A percentile compares a stretch with the other conserved stretches of the same genome.
Evolutionary conservation across 2,888 invertebrate species (phyloP).

Genomic region (Metacarcinus magister): DNA sequence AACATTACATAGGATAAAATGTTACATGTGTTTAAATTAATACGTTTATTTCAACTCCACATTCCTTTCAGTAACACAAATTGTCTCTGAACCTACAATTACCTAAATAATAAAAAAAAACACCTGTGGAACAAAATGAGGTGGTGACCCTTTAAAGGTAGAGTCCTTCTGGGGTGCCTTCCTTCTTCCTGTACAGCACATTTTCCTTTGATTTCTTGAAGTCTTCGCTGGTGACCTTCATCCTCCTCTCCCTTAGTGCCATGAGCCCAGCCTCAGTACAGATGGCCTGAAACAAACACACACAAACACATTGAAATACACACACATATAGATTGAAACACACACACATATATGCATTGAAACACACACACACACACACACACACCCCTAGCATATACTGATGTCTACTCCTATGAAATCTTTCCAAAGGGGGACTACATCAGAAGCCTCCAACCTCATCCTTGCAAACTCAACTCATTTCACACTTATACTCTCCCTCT

Average conservation of each 20-base stretch:
- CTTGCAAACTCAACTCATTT: too few relatives aligned
- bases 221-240: conserved; percentile 99
- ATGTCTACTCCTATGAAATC: too few relatives aligned
- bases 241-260: conserved; percentile 98
- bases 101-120: conserved; percentile 51
- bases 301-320: background rate
- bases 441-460: too few relatives aligned
- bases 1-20: background rate
- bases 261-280: conserved; percentile 99
- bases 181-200: conserved; percentile 99
- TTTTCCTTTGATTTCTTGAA: conserved; percentile 99
- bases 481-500: too few relatives aligned
- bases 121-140: background rate
- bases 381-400: too few relatives aligned
- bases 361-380: too few relatives aligned
- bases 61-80: background rate
- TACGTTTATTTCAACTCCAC: background rate
- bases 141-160: conserved; percentile 90
- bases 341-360: background rate
- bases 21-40: background rate
- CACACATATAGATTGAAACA: background rate
- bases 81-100: conserved; percentile 38
- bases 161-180: conserved; percentile 99
- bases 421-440: too few relatives aligned
- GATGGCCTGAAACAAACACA: conserved; percentile 90